These are phyloP conservation scores for Anaspis maculata DNA, from an alignment of 2,888 invertebrate genomes.

Conservation along the genomic window DNA sequence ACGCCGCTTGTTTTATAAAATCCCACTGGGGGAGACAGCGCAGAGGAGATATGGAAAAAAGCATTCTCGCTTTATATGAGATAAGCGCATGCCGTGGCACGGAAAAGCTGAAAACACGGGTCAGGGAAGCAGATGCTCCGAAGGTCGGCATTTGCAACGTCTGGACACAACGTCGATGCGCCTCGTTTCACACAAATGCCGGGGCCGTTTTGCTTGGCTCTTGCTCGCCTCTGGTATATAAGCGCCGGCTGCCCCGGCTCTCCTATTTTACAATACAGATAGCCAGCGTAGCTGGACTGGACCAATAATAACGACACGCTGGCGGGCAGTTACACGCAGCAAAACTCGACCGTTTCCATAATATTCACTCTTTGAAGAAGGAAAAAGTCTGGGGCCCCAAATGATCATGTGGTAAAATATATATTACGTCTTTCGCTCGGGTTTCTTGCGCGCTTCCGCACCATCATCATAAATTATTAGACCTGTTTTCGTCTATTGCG, in stretches of 20 bases:
- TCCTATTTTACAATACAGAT: background rate
- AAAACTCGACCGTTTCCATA: background rate
- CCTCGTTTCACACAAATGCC: conserved; percentile 19
- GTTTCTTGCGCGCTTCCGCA: no score
- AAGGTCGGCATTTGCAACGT: conserved; percentile 20
- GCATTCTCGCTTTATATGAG: conserved; percentile 9
- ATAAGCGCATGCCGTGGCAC: conserved; percentile 13
- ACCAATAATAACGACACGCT: background rate
- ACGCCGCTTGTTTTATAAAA: conserved; percentile 11
- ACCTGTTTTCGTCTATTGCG: no score
- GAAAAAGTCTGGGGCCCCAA: no score
- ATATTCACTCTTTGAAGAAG: background rate
- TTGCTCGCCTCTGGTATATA: no score
- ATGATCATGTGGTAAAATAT: background rate
- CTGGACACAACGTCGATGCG: conserved; percentile 20
- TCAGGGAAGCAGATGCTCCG: conserved; percentile 14
- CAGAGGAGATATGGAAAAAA: conserved; percentile 7
- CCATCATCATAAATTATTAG: no score
- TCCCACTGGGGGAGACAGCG: no score
- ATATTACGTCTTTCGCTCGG: no score
- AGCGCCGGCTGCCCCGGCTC: conserved; percentile 2
- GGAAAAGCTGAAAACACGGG: conserved; percentile 13
- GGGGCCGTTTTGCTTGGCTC: no score
- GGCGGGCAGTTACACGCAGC: background rate
- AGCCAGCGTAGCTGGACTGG: background rate